Base-by-base conservation (phyloP, 2,797 vertebrate genomes). In the Urophycis tenuis region DNA sequence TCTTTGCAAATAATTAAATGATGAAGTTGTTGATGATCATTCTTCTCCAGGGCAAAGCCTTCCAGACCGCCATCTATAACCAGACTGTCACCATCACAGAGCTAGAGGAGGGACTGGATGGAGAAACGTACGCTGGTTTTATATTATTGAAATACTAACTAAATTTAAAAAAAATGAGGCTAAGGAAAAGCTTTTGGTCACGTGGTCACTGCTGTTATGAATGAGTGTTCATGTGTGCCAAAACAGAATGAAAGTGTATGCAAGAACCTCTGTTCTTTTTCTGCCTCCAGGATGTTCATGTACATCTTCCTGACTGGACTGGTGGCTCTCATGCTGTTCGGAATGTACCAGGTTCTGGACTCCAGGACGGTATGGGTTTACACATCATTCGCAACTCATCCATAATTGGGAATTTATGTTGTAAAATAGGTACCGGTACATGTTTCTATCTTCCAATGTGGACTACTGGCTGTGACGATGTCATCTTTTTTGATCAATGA, bases 31-130 rank as follows among this genome's bases (percentile, higher is more conserved):
- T n/a, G n/a, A n/a, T 70, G 75, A 15, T 1, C n/a, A 35, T 60
- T 75, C 29, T 75, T 75, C 41, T 39, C 32, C 76, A 94, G 93
- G 93, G 92, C 11, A 87, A 78, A 4, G n/a, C 67, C 31, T 94
- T 90, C 82, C 93, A 94, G 87, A 92, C 87, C 0, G 90, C 93
- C 32, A 83, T 94, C 76, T 94, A 93, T 84, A 94, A 94, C 91
- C 92, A 94, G 87, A 94, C 93, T 1, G 92, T 94, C 83, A 93
- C 88, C 79, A 92, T 94, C 88, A 89, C 10, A 3, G 93, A 94
- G 80, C 80, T 71, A 64, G 93, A 94, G n/a, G 93, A 93, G 53
- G 92, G 93, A 34, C 85, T 94, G 77, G 93, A 94, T 2, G 92
- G 93, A 83, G 93, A 94, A 88, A 94, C 92, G 92, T 93, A 81